Percentiles rank a stretch among this genome's conserved stretches.
These are phyloP conservation scores for Crypturellus tataupa DNA, from an alignment of 2,797 vertebrate genomes.

Conservation along the genomic window DNA sequence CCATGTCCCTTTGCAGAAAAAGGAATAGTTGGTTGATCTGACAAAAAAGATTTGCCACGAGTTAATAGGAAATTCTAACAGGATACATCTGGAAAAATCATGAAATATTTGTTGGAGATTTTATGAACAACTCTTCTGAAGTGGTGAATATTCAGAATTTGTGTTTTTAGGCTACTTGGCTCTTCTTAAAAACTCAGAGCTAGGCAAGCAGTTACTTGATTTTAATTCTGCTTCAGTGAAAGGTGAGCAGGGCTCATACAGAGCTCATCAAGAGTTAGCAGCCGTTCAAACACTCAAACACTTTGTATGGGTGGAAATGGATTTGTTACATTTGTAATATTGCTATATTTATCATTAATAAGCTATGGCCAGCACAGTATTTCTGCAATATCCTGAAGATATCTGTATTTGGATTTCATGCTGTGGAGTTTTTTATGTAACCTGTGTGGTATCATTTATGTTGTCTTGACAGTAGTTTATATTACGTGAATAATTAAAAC, in stretches of 20 bases:
- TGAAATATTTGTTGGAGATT: neutral
- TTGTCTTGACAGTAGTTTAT: neutral
- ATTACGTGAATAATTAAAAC: neutral
- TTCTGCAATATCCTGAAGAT: neutral
- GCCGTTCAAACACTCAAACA: rapidly evolving
- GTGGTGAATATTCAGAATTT: neutral
- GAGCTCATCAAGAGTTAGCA: neutral
- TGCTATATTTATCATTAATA: neutral
- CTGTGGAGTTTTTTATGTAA: neutral
- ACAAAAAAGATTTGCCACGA: neutral
- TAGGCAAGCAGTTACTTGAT: neutral
- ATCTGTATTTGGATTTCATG: neutral
- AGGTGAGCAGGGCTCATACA: neutral
- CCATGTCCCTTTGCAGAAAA: neutral
- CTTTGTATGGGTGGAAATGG: rapidly evolving
- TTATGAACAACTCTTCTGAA: neutral
- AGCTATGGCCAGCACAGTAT: rapidly evolving
- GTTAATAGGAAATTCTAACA: neutral
- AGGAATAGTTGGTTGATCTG: neutral
- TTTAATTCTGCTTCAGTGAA: neutral
- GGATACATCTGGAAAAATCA: neutral
- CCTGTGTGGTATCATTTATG: neutral
- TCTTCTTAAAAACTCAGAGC: neutral
- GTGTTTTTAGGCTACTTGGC: neutral
- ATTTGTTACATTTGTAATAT: neutral